Base-by-base conservation (phyloP, 92 coral and sea anemone species). In the Epizoanthus ramosus region DNA sequence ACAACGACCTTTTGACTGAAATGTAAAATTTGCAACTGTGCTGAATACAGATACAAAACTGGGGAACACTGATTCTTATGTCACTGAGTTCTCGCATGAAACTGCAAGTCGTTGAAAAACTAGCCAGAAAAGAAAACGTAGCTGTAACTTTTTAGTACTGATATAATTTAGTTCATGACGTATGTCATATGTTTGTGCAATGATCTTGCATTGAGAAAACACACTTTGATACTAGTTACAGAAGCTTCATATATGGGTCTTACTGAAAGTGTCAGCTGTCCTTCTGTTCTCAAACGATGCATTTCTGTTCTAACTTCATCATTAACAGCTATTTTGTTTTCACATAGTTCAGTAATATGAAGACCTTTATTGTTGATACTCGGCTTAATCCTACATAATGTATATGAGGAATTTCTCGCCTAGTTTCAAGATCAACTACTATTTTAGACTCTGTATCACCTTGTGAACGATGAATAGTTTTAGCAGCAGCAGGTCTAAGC, bases 401-500 rank as follows among this genome's bases (percentile, higher is more conserved):
- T 45, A 45, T 6, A 25, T 72, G 53, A 41, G 53, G 60, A 41
- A 72, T 23, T 23, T 58, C 77, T 75, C 21, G 4, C 31, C 31
- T 25, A 56, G 53, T 45, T 3, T 45, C 53, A 45, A 45, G 13
- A 1, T 45, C 13, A 45, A 45, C 53, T 9, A 45, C 53, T 21
- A 90, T 76, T 73, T 53, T 72, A 37, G 88, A 33, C 71, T 90
- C 91, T 54, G 93, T 90, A 79, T 90, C 89, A 79, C 83, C 89
- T 66, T 85, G 89, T 57, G 89, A 85, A 43, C 85, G 75, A 64
- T 88, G 89, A 31, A 88, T 75, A 50, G 89, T 89, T 89, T 89
- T 89, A 66, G 92, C 89, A 53, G 89, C 74, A 63, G 93, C 90
- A 76, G 93, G 89, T 72, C 91, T 57, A 57, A 90, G 76, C 23